phyloP scores from a whole-genome alignment of 2,888 invertebrate genomes.

The Drosophila greeni region DNA sequence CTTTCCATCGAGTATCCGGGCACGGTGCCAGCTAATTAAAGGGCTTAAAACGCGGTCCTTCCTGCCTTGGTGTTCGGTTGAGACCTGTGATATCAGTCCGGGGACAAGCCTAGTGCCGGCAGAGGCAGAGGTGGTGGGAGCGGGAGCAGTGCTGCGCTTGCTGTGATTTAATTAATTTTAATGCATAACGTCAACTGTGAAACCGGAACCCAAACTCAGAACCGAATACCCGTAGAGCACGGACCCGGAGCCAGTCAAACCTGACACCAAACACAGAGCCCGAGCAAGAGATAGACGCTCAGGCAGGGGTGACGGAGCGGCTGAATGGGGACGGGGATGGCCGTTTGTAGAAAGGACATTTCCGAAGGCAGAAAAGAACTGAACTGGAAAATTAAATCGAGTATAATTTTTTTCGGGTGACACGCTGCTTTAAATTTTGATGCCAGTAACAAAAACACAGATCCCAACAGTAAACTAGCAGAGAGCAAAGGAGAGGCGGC shows the following conservation, averaged over 20 bases:
- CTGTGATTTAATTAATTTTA: constrained; percentile 76
- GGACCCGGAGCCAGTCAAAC: constrained; percentile 49
- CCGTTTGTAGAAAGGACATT: constrained; percentile 22
- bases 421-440: constrained; percentile 59
- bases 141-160: constrained; percentile 47
- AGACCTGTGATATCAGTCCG: constrained; percentile 27
- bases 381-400: constrained; percentile 76
- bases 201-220: constrained; percentile 63
- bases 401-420: constrained; percentile 65
- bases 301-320: background rate
- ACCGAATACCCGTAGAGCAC: constrained; percentile 39
- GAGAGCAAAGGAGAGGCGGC: background rate
- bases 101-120: constrained; percentile 5
- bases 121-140: background rate
- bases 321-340: constrained; percentile 13
- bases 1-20: constrained; percentile 14
- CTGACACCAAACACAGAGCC: constrained; percentile 58
- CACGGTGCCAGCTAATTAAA: constrained; percentile 63
- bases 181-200: constrained; percentile 74
- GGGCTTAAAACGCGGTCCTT: constrained; percentile 59
- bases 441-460: constrained; percentile 48
- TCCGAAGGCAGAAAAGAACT: constrained; percentile 52
- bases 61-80: constrained; percentile 57
- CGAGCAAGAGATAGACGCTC: constrained; percentile 23
- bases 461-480: constrained; percentile 6